Base-by-base conservation (phyloP, 2,888 invertebrate species). In the Arctia plantaginis region DNA sequence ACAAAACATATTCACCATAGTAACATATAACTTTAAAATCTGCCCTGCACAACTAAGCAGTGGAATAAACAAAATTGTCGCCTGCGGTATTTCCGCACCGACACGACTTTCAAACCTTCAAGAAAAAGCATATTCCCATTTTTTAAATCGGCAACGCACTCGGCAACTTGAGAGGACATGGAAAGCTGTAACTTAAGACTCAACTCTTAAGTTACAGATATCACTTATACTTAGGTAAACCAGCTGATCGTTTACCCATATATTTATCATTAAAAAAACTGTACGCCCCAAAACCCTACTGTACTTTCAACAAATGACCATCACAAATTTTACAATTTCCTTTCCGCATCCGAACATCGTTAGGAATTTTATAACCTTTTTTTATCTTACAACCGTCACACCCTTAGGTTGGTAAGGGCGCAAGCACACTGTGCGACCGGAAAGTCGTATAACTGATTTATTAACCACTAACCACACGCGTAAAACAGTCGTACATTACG, bases 401-500 rank as follows among this genome's bases (percentile, higher is more conserved):
- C 74, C 77, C 72, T 78, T 66, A 71, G 70, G 47, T 69, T 55
- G 44, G 64, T 79, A 79, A 81, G 80, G 69, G 75, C 72, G 30
- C 69, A 76, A 82, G 75, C 79, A 83, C 83, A 82, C 76, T 80
- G 69, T 72, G 75, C 75, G 82, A 85, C 82, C 86, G 85, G 84
- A 86, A 86, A 86, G 80, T 82, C 85, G 85, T 88, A 87, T 86
- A 79, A 75, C 71, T 86, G 87, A 89, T 89, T 89, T 89, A 89
- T 87, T 69, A 75, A 72, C 74, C 80, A 81, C 84, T 83, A 88
- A 86, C 84, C 82, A 82, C 72, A 82, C 79, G 80, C 85, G 85
- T 87, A 84, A 87, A 88, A 87, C 81, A 77, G 76, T 79, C 80
- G 82, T 85, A 86, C 85, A 80, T 85, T 81, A 82, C 73, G 81